These are phyloP conservation scores for Papilio xuthus DNA, from an alignment of 1,140 invertebrate species.

Conservation along the genomic window DNA sequence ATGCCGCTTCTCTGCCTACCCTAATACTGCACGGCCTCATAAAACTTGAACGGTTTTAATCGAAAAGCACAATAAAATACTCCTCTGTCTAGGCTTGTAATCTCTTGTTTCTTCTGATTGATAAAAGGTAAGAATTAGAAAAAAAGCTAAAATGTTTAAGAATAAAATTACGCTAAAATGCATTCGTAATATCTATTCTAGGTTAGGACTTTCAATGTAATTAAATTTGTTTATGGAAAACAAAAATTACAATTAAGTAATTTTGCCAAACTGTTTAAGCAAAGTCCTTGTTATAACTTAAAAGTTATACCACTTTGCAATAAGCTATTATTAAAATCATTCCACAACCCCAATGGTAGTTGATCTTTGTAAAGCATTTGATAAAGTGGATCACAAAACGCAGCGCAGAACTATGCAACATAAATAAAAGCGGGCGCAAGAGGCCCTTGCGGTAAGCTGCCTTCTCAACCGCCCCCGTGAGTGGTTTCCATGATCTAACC, in stretches of 20 bases:
- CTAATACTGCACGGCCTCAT: slow-evolving; percentile 63
- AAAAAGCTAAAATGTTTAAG: too few species aligned
- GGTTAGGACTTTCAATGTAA: too few species aligned
- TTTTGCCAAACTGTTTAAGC: too few species aligned
- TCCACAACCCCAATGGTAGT: slow-evolving; percentile 63
- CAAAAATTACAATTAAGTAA: too few species aligned
- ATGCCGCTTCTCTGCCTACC: slow-evolving; percentile 62
- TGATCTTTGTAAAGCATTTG: slow-evolving; percentile 76
- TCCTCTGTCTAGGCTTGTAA: slow-evolving; percentile 33
- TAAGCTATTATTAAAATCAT: slow-evolving; percentile 75
- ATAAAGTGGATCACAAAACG: slow-evolving; percentile 80
- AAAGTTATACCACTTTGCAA: slow-evolving; percentile 69
- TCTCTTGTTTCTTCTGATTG: neutral
- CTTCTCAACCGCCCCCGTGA: slow-evolving; percentile 57
- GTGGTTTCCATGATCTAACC: slow-evolving; percentile 77
- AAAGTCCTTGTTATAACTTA: slow-evolving; percentile 56
- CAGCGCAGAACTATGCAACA: slow-evolving; percentile 62
- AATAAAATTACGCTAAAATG: too few species aligned
- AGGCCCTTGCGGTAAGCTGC: slow-evolving; percentile 74
- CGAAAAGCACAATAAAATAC: slow-evolving; percentile 54
- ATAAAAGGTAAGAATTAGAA: neutral
- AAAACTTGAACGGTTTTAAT: slow-evolving; percentile 76
- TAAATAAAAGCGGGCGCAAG: slow-evolving; percentile 78
- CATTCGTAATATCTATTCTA: too few species aligned
- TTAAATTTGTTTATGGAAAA: too few species aligned